Percentiles rank a stretch among this genome's conserved stretches.
Evolutionary conservation across 2,888 invertebrate genomes (phyloP).

Genomic region (Acleris sparsana): DNA sequence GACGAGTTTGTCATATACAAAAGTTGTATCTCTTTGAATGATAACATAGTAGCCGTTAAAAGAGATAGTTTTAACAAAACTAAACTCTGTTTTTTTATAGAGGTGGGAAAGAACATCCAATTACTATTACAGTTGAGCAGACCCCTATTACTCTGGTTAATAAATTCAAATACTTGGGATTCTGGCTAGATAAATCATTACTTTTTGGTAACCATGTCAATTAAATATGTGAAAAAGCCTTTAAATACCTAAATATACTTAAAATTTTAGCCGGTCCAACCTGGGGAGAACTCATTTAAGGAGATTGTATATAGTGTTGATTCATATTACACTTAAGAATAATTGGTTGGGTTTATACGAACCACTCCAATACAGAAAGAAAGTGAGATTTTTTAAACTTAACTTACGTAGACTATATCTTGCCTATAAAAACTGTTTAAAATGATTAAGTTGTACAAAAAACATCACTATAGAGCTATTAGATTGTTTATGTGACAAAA

Average conservation of each 20-base stretch:
- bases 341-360: constrained; percentile 22
- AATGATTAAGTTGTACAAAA: not conserved
- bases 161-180: not conserved
- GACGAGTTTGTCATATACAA: not conserved
- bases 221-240: not conserved
- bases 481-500: not conserved
- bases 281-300: constrained; percentile 2
- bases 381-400: constrained; percentile 15
- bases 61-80: not conserved
- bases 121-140: not conserved
- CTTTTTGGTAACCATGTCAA: not conserved
- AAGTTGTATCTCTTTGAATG: not conserved
- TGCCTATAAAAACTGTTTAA: constrained; percentile 21
- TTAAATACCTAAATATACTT: constrained; percentile 4
- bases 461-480: constrained; percentile 4
- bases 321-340: constrained; percentile 7
- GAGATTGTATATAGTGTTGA: constrained; percentile 3
- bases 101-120: not conserved
- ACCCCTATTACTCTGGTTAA: not conserved
- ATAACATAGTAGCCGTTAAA: not conserved
- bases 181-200: not conserved
- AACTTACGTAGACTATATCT: constrained; percentile 18
- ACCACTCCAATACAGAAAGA: constrained; percentile 31
- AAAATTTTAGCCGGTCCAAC: not conserved
- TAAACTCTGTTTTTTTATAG: not conserved